A percentile compares a stretch with the other conserved stretches of the same genome.
phyloP scores from a whole-genome alignment of 1,140 invertebrate species.

The Hirudo medicinalis region DNA sequence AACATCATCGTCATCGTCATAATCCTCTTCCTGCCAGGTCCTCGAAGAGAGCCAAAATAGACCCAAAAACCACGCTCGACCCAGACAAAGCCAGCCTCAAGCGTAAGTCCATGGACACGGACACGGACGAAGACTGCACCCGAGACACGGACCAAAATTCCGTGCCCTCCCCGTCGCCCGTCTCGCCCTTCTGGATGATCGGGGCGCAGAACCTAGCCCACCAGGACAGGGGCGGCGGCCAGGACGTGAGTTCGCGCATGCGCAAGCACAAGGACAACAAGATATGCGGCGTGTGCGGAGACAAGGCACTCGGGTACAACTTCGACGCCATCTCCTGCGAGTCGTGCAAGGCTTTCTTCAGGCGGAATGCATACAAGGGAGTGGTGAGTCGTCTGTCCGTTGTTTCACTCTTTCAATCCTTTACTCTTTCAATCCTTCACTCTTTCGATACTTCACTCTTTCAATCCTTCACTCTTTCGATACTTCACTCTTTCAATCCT shows the following conservation, averaged over 20 bases:
- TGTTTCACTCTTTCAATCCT: no score
- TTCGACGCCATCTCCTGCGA: slow-evolving; percentile 93
- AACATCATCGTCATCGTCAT: no score
- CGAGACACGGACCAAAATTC: slow-evolving; percentile 5
- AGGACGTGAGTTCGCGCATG: neutral
- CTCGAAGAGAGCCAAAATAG: no score
- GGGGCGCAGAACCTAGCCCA: neutral
- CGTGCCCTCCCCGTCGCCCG: neutral
- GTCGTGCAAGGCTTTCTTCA: slow-evolving; percentile 92
- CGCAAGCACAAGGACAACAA: slow-evolving; percentile 20
- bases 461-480: no score
- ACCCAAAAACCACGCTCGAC: no score
- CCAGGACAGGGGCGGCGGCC: neutral
- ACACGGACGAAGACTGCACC: slow-evolving; percentile 5
- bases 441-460: no score
- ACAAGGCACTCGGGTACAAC: slow-evolving; percentile 81
- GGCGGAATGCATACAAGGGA: slow-evolving; percentile 72
- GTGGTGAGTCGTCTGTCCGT: neutral
- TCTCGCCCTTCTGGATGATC: slow-evolving; percentile 5
- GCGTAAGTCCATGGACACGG: neutral
- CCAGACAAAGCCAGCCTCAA: neutral
- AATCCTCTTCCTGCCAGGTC: no score
- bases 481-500: no score
- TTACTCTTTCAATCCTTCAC: no score
- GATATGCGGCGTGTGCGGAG: slow-evolving; percentile 62